Evolutionary conservation across 2,888 invertebrate species (phyloP).

Genomic region (Muscina levida): DNA sequence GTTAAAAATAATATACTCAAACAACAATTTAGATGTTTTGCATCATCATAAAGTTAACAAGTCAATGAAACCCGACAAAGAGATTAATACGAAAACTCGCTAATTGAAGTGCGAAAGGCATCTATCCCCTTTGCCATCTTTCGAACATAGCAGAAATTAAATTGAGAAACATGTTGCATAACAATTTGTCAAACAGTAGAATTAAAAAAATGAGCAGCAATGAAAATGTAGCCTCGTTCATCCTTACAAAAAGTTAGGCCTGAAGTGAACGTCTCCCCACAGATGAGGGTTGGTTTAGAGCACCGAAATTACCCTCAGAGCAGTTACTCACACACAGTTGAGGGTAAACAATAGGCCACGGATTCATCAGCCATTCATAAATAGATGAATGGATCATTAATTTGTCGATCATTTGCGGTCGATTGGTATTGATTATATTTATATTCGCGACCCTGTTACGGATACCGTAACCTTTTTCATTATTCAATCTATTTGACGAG

Average conservation of each 20-base stretch:
- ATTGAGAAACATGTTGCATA: conserved; percentile 39
- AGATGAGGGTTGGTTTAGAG: neutral
- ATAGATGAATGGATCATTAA: conserved; percentile 53
- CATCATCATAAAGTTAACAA: conserved; percentile 36
- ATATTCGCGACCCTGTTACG: conserved; percentile 8
- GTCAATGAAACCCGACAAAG: conserved; percentile 38
- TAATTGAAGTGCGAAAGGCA: conserved; percentile 31
- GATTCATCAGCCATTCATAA: neutral
- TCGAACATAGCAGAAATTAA: neutral
- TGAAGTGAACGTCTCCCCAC: conserved; percentile 8
- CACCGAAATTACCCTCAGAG: neutral
- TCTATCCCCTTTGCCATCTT: conserved; percentile 11
- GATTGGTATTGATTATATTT: conserved; percentile 44
- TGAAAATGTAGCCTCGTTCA: neutral
- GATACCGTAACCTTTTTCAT: neutral
- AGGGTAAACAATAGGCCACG: neutral
- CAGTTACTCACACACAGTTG: neutral
- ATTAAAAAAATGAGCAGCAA: conserved; percentile 36
- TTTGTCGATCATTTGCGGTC: conserved; percentile 64
- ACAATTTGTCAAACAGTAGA: conserved; percentile 62
- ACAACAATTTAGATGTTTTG: conserved; percentile 41
- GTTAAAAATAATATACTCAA: too few relatives aligned
- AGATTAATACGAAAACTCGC: conserved; percentile 22
- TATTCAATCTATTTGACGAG: neutral
- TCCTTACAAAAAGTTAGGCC: neutral